Conservation (phyloP, 2,888 invertebrate genomes). For the Melanophora roralis region DNA sequence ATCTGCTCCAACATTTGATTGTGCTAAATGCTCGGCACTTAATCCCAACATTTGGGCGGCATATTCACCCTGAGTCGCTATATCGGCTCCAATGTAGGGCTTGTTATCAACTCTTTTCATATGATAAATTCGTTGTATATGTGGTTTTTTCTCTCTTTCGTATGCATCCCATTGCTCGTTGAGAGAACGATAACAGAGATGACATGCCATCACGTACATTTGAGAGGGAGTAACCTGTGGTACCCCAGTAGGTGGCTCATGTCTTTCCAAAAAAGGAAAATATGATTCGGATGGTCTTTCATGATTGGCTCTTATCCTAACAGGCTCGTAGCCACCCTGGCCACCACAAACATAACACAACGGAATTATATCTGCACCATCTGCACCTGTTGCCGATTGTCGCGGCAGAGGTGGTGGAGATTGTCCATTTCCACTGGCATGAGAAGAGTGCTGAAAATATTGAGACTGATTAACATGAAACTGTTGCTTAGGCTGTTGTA, state of each 20-base stretch:
- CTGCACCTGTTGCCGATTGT: conserved; percentile 48
- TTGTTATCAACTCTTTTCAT: conserved; percentile 94
- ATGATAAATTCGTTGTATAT: conserved; percentile 93
- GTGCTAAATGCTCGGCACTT: conserved; percentile 79
- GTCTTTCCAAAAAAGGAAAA: conserved; percentile 94
- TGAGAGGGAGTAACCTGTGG: conserved; percentile 75
- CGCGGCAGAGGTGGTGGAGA: conserved; percentile 60
- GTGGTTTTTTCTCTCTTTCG: conserved; percentile 90
- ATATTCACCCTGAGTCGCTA: conserved; percentile 93
- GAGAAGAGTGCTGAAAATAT: conserved; percentile 59
- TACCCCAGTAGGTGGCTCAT: conserved; percentile 88
- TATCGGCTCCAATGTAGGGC: conserved; percentile 92
- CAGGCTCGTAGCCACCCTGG: conserved; percentile 81
- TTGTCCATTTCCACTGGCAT: conserved; percentile 57
- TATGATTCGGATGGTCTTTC: conserved; percentile 87
- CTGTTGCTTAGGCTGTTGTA: conserved; percentile 60
- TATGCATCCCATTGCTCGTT: conserved; percentile 95
- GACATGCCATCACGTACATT: conserved; percentile 84
- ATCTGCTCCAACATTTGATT: conserved; percentile 67
- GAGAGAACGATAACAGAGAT: conserved; percentile 90
- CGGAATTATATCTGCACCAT: conserved; percentile 67
- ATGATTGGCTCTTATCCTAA: conserved; percentile 83
- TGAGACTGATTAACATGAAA: conserved; percentile 58
- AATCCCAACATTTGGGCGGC: conserved; percentile 92
- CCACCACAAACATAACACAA: conserved; percentile 87